Percentiles rank a stretch among this genome's conserved stretches.
phyloP scores from a whole-genome alignment of 1,140 invertebrate species.

The Drosophila mayri region DNA sequence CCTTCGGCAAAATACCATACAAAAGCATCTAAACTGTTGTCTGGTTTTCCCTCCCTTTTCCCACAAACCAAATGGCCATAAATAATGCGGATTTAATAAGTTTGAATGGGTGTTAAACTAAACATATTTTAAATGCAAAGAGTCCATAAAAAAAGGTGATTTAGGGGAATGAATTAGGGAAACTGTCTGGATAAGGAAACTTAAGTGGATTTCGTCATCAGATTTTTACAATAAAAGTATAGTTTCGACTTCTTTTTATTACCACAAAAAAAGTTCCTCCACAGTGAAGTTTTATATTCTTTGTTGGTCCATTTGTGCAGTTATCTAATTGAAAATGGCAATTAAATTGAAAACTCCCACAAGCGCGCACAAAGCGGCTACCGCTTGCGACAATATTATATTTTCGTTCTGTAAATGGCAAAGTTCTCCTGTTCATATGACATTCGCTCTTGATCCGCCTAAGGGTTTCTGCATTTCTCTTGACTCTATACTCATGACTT shows the following conservation, averaged over 20 bases:
- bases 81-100: constrained; percentile 57
- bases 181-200: not conserved
- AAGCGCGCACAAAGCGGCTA: no score
- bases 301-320: no score
- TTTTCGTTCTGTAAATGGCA: no score
- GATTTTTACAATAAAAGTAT: not conserved
- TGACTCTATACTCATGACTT: no score
- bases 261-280: no score
- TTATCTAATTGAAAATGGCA: no score
- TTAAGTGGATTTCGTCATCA: not conserved
- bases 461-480: no score
- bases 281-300: no score
- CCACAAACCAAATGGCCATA: constrained; percentile 55
- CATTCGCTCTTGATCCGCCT: no score
- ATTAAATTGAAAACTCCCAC: no score
- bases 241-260: not conserved
- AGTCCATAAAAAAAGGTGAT: not conserved
- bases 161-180: not conserved
- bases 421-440: no score
- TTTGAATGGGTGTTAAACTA: constrained; percentile 19
- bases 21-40: constrained; percentile 56
- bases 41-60: constrained; percentile 10
- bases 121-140: constrained; percentile 17
- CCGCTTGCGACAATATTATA: no score
- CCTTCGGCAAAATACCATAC: constrained; percentile 36